Percentiles rank a stretch among this genome's conserved stretches.
Conservation (phyloP, 2,797 vertebrate species). For the Melanitta fusca region DNA sequence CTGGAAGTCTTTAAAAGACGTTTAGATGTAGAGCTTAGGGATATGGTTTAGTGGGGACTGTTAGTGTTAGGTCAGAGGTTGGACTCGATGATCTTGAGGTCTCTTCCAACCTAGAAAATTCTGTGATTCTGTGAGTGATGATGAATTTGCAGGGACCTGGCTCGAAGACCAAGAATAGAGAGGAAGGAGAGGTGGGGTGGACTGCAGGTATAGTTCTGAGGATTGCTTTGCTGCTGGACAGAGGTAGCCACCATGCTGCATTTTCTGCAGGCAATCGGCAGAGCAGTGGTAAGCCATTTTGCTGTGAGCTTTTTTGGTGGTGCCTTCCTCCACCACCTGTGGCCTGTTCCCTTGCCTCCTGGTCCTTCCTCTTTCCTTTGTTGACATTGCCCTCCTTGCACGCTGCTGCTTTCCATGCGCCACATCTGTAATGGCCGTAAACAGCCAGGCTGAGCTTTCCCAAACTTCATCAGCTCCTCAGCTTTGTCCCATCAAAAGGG, state of each 20-base stretch:
- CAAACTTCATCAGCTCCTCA: neutral
- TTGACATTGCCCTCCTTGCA: neutral
- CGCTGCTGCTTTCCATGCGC: neutral
- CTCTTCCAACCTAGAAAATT: too few species aligned
- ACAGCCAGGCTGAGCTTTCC: neutral
- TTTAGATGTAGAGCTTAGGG: too few species aligned
- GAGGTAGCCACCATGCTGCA: neutral
- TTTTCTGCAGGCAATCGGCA: neutral
- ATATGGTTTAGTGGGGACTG: too few species aligned
- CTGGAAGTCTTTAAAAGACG: too few species aligned
- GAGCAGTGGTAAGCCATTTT: neutral
- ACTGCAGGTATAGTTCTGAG: neutral
- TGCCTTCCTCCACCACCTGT: neutral
- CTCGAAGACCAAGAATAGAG: accelerated
- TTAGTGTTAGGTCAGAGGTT: too few species aligned
- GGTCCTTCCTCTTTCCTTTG: neutral
- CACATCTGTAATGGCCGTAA: accelerated
- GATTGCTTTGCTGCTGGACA: accelerated
- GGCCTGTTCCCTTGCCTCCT: neutral
- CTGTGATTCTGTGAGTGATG: too few species aligned
- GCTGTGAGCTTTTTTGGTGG: neutral
- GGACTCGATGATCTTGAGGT: too few species aligned
- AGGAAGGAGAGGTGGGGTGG: neutral
- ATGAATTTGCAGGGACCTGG: neutral
- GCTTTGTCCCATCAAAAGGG: neutral